A percentile compares a stretch with the other conserved stretches of the same genome.
Evolutionary conservation across 2,797 vertebrate species (phyloP).

Genomic region (Agapornis canus): DNA sequence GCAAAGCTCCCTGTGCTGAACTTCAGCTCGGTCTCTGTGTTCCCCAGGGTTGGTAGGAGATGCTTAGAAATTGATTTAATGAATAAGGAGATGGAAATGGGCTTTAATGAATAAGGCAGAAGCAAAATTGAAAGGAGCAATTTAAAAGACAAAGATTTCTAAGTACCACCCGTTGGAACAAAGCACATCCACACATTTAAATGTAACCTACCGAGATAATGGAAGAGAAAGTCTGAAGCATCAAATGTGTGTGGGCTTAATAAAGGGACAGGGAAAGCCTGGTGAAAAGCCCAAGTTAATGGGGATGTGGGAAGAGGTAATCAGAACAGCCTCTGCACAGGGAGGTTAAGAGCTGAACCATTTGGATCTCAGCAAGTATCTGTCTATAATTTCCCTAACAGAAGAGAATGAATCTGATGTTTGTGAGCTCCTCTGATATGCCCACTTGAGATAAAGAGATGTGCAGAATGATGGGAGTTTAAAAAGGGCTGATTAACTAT

Average conservation of each 20-base stretch:
- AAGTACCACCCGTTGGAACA: neutral
- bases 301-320: neutral
- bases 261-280: neutral
- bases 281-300: neutral
- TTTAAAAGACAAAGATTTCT: neutral
- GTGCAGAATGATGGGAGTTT: neutral
- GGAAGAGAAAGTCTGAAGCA: neutral
- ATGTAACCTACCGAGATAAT: neutral
- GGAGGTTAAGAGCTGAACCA: neutral
- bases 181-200: rapidly evolving
- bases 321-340: neutral
- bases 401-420: neutral
- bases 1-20: neutral
- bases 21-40: neutral
- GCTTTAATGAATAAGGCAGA: neutral
- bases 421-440: neutral
- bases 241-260: neutral
- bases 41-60: neutral
- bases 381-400: neutral
- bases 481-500: neutral
- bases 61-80: neutral
- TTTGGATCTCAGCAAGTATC: neutral
- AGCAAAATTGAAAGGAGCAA: neutral
- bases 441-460: rapidly evolving
- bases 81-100: rapidly evolving